These are phyloP conservation scores for Siniperca knerii DNA, from an alignment of 2,113 vertebrate genomes.

Conservation along the genomic window DNA sequence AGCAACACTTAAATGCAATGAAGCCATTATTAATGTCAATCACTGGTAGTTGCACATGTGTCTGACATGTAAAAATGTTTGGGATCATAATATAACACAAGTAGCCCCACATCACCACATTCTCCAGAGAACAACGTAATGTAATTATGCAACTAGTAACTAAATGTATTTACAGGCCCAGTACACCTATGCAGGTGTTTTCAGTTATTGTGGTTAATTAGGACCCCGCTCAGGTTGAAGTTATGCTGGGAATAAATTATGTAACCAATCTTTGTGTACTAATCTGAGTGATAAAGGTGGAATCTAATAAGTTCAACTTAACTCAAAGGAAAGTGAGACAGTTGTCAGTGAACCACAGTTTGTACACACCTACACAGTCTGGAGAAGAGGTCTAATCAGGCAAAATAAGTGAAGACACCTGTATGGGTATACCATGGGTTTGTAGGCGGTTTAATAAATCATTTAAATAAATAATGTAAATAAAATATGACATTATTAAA, in stretches of 20 bases:
- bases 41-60: neutral
- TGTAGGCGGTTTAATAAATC: neutral
- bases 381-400: too few species aligned
- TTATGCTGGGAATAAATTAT: slow-evolving; percentile 15
- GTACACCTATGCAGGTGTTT: neutral
- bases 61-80: neutral
- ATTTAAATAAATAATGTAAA: neutral
- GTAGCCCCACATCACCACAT: neutral
- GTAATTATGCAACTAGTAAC: neutral
- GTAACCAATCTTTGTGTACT: neutral
- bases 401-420: too few species aligned
- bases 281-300: slow-evolving; percentile 3
- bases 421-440: neutral
- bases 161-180: slow-evolving; percentile 1
- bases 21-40: neutral
- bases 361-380: too few species aligned
- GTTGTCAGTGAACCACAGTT: neutral
- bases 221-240: neutral
- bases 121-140: neutral
- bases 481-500: neutral
- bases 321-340: neutral
- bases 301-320: slow-evolving; percentile 8
- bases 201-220: slow-evolving; percentile 16
- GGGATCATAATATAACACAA: neutral
- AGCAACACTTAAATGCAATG: neutral